Conservation (phyloP, 2,888 invertebrate genomes). For the Patella caerulea region DNA sequence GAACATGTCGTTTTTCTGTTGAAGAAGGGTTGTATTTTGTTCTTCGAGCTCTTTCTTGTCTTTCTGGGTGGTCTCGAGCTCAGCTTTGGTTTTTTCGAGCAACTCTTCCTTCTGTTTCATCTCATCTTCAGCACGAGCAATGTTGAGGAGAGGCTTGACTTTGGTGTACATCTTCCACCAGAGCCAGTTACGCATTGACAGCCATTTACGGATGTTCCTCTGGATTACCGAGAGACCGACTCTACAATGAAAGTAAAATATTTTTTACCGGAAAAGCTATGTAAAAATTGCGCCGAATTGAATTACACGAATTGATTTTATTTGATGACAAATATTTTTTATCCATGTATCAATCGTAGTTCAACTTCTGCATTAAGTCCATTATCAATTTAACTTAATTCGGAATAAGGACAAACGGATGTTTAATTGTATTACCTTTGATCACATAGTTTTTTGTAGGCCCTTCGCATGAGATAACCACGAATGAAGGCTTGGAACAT, state of each 20-base stretch:
- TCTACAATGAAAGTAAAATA: slow-evolving; percentile 72
- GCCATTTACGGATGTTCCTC: slow-evolving; percentile 99
- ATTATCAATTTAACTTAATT: too few species aligned
- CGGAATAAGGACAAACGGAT: too few species aligned
- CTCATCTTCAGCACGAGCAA: slow-evolving; percentile 98
- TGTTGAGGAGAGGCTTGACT: slow-evolving; percentile 90
- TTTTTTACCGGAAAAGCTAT: too few species aligned
- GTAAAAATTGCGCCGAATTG: too few species aligned
- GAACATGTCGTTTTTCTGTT: slow-evolving; percentile 94
- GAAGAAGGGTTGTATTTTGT: slow-evolving; percentile 90
- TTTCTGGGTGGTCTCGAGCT: slow-evolving; percentile 94
- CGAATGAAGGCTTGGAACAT: slow-evolving; percentile 93
- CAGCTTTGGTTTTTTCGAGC: slow-evolving; percentile 93
- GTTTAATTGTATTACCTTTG: slow-evolving; percentile 79
- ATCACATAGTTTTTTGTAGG: slow-evolving; percentile 97
- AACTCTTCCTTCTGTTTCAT: slow-evolving; percentile 96
- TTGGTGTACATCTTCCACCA: slow-evolving; percentile 98
- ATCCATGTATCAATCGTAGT: too few species aligned
- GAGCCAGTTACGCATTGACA: slow-evolving; percentile 98
- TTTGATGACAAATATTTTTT: too few species aligned
- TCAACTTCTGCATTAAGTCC: too few species aligned
- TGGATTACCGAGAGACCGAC: slow-evolving; percentile 97
- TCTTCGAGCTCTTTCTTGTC: slow-evolving; percentile 96
- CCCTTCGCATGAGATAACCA: slow-evolving; percentile 80
- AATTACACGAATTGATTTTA: too few species aligned